Evolutionary conservation across 2,797 vertebrate species (phyloP).

Genomic region (Tapirus indicus): DNA sequence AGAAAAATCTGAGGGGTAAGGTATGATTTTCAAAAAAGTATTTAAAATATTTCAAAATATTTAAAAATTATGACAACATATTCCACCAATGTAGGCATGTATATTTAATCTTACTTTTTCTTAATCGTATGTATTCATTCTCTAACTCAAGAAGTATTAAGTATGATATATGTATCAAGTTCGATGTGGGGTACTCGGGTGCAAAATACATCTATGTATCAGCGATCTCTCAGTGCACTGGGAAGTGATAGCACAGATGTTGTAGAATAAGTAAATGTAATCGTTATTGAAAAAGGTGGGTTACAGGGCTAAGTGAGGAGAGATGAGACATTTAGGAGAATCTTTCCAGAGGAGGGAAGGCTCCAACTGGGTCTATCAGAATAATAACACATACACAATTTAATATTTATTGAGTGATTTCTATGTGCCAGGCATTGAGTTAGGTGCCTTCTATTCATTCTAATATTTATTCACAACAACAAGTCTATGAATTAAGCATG

Average conservation of each 20-base stretch:
- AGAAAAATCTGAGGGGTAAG: not conserved
- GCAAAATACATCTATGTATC: accelerated
- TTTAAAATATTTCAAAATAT: not conserved
- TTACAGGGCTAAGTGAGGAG: not conserved
- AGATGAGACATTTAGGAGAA: not conserved
- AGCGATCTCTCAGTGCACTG: accelerated
- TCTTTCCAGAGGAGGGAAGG: not conserved
- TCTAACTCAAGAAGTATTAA: not conserved
- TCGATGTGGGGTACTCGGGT: not conserved
- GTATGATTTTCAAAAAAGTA: not conserved
- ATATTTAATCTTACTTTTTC: not conserved
- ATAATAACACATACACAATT: not conserved
- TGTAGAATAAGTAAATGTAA: accelerated
- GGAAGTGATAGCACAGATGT: not conserved
- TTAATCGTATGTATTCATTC: not conserved
- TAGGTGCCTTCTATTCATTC: not conserved
- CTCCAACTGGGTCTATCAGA: not conserved
- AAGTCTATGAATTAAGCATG: not conserved
- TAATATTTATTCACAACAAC: not conserved
- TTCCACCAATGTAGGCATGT: no score
- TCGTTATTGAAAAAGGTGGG: accelerated
- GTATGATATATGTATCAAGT: no score
- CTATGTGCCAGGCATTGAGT: not conserved
- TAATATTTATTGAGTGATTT: not conserved
- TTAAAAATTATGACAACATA: not conserved